A percentile compares a stretch with the other conserved stretches of the same genome.
Conservation (phyloP, 1,140 invertebrate species). For the Holcopasites calliopsidis region DNA sequence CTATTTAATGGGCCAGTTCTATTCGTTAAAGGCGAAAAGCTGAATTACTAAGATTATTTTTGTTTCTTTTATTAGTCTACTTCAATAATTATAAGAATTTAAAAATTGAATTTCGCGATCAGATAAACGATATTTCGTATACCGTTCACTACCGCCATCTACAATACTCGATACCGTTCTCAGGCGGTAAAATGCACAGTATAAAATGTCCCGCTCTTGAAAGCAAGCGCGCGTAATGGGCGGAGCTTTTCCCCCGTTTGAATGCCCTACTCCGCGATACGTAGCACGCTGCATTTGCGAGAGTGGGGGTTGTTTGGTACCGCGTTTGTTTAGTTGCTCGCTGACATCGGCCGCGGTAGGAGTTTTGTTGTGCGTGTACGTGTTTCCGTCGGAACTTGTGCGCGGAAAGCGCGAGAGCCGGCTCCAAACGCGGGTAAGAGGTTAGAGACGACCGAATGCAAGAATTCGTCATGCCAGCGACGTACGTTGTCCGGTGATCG, state of each 20-base stretch:
- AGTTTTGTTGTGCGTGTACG: constrained; percentile 59
- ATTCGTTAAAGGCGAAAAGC: too few relatives aligned
- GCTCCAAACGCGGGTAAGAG: not conserved
- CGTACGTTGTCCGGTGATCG: constrained; percentile 19
- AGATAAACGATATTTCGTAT: not conserved
- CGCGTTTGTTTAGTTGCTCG: constrained; percentile 78
- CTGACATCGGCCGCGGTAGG: constrained; percentile 75
- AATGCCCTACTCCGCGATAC: constrained; percentile 62
- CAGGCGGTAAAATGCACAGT: constrained; percentile 9
- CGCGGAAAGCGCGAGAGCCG: constrained; percentile 36
- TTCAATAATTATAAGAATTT: too few relatives aligned
- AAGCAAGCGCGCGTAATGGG: constrained; percentile 10
- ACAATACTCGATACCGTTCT: not conserved
- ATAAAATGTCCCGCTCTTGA: constrained; percentile 34
- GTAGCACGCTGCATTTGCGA: constrained; percentile 60
- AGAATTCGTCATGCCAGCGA: not conserved
- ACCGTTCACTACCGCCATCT: constrained; percentile 22
- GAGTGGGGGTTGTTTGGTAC: constrained; percentile 73
- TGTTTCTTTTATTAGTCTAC: not conserved
- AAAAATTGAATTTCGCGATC: too few relatives aligned
- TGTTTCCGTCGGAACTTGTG: constrained; percentile 37
- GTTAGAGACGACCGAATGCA: not conserved
- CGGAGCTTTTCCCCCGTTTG: constrained; percentile 10
- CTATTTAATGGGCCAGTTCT: too few relatives aligned
- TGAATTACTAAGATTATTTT: not conserved